Base-by-base conservation (phyloP, 2,888 invertebrate species). In the Erynnis tages region DNA sequence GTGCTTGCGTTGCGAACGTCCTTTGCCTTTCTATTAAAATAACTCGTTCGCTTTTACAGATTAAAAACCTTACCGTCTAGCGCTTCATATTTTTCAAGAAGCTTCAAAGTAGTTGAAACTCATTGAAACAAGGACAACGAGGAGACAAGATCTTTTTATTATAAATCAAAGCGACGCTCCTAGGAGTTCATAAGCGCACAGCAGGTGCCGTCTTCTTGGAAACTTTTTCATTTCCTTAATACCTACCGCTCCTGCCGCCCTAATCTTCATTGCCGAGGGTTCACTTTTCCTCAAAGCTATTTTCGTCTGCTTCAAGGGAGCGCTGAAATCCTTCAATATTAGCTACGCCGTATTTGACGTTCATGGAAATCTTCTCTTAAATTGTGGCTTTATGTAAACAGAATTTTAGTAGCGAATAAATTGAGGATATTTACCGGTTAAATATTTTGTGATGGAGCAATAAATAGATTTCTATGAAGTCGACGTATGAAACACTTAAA, bases 221-320 rank as follows among this genome's bases (percentile, higher is more conserved):
- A 54, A 48, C 43, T 38, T 54, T 48, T 48, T 48, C 37, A 38
- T 48, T 48, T 54, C 43, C 30, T 34, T 34, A 47, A 38, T 50
- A 50, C 50, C 43, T 35, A 25, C 41, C 34, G 49, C 25, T 43
- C 19, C 34, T 32, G 13, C 23, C 49, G 41, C 34, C 34, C 49
- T 50, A 50, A 48, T 56, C 45, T 52, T 56, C 40, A 50, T 54
- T 46, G 46, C 27, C 21, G 50, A 43, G 50, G 50, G 50, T 27
- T 35, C 43, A 34, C 43, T 43, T 49, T 40, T 35, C 43, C 50
- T 50, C 13, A 10, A 35, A 50, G 50, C 35, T 41, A 43, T 43
- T 41, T 49, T 41, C 14, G 34, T 32, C 19, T 11, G 4, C 30
- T 41, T 49, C 17, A 49, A 21, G 30, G 43, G 13, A 47, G 16